Evolutionary conservation across 92 coral and sea anemone genomes (phyloP), one percentile per base, ranked within the genome.

Genomic region (Actinernus sp.): DNA sequence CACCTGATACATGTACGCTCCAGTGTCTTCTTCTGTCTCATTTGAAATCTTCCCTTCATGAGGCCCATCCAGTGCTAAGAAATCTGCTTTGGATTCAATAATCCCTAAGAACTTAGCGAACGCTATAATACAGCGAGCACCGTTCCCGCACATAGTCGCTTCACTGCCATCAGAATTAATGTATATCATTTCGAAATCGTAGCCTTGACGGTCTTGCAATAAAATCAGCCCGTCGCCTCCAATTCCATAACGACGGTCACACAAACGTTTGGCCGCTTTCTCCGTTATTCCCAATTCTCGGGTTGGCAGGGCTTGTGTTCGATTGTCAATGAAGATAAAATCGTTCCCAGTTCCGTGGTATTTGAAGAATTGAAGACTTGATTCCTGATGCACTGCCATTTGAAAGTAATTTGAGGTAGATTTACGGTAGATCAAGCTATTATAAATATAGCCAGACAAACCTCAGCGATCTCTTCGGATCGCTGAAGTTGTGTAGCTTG

Each of bases 281-380:
- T 34, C 14, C 6, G 34, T 31, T 0, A 25, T 17, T n/a, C n/a
- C n/a, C n/a, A n/a, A n/a, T n/a, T n/a, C n/a, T 19, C 19, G 5
- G n/a, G 19, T 31, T 11, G 26, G 13, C 61, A 30, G 30, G 34
- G 30, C 30, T 24, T 31, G 8, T 3, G 19, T 11, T 23, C 61
- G 61, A 13, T 55, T 28, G 30, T 55, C 61, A 3, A 55, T 28
- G 1, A 11, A 28, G 30, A 55, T 17, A 24, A 55, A 55, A 33
- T 55, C 61, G 31, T 55, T 55, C 8, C 61, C 61, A 31, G 36
- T 13, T 13, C 61, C 61, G 19, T 55, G 61, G 61, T 55, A 55
- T 55, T 55, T 55, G 21, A 1, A 31, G 13, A 55, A 55, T 18
- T 7, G 52, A 8, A 46, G 52, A 26, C 41, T 14, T 14, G 41